Conservation (phyloP, 92 coral and sea anemone genomes). For the Porites lobata region DNA sequence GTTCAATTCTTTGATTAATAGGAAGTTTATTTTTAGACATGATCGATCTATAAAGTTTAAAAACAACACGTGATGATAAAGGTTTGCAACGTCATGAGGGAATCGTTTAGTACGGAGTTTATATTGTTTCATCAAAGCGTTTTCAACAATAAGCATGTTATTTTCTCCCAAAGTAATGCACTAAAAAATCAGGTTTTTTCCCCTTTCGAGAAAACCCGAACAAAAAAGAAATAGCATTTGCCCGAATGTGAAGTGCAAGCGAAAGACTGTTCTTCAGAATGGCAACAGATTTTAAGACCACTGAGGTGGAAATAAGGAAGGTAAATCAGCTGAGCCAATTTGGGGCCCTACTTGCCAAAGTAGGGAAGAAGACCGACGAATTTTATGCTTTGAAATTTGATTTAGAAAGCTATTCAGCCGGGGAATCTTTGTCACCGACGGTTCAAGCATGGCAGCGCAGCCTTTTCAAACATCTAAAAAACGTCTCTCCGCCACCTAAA, state of each 20-base stretch:
- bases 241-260: neutral
- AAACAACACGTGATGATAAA: too few relatives aligned
- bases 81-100: too few relatives aligned
- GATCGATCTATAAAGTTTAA: too few relatives aligned
- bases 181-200: neutral
- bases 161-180: neutral
- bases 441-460: constrained; percentile 7
- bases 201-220: neutral
- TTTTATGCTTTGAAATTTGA: neutral
- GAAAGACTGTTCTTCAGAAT: neutral
- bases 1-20: too few relatives aligned
- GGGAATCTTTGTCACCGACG: constrained; percentile 6
- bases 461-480: constrained; percentile 1
- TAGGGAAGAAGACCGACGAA: constrained; percentile 7
- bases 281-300: neutral
- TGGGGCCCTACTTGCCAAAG: neutral
- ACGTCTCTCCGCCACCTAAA: constrained; percentile 24
- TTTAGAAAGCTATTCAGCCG: neutral
- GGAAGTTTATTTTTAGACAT: too few relatives aligned
- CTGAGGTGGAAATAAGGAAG: constrained; percentile 17
- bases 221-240: neutral
- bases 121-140: neutral
- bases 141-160: neutral
- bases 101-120: neutral
- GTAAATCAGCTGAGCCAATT: neutral